Evolutionary conservation across 2,888 invertebrate genomes (phyloP), one percentile per base, ranked within the genome.

Genomic region (Agrochola lota): DNA sequence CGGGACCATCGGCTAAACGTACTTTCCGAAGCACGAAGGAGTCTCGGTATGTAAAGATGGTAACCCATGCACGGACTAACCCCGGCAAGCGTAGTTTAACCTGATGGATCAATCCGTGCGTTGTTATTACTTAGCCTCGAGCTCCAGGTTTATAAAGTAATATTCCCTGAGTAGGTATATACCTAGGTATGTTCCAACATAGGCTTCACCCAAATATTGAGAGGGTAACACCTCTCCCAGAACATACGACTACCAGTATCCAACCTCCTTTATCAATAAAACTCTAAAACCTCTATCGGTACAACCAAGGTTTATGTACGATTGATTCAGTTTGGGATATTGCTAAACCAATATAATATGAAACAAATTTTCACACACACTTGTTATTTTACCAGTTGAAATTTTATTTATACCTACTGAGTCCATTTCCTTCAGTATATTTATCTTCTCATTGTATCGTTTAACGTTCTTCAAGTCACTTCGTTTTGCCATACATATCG

Each of bases 401-500:
- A 57, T 85, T 71, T 73, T 71, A 73, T 76, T 69, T 74, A 55
- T 68, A 7, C 35, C 35, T 35, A 35, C 12, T 46, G 35, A 49
- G 30, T 62, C 40, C 40, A 74, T 80, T 72, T 79, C 64, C 60
- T 82, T 76, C 62, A 60, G 69, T 71, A 64, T 67, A 59, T 57
- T 35, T 43, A 62, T 76, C 46, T 70, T 76, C 17, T 66, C 20
- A 68, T 83, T 86, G 71, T 69, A 74, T 76, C 76, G 76, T 71
- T 75, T 67, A 80, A 77, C 60, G 63, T 71, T 62, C 71, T 86
- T 86, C 83, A 75, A 72, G 86, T 87, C 86, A 84, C 86, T 83
- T 87, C 73, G 73, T 69, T 77, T 83, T 88, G 82, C 80, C 71
- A 88, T 88, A 86, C 85, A 88, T 88, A 87, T 74, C 78, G 73